These are phyloP conservation scores for Leptinotarsa texana DNA, from an alignment of 1,140 invertebrate species.

Conservation along the genomic window DNA sequence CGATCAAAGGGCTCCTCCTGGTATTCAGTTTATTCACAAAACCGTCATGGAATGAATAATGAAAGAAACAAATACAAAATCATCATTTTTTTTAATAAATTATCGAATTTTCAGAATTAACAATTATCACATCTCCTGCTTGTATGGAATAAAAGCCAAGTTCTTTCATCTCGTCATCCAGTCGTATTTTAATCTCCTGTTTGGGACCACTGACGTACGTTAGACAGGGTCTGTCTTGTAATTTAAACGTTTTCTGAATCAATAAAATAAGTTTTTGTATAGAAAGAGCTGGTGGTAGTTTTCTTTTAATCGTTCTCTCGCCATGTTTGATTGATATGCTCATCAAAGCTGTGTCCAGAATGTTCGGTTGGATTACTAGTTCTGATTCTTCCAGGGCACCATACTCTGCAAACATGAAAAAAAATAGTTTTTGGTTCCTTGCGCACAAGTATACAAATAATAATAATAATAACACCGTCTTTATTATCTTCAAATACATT, in stretches of 20 bases:
- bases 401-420: constrained; percentile 66
- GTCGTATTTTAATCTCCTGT: constrained; percentile 68
- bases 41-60: not conserved
- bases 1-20: too few species aligned
- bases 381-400: constrained; percentile 77
- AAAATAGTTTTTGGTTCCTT: too few species aligned
- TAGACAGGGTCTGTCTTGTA: constrained; percentile 57
- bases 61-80: not conserved
- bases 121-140: constrained; percentile 74
- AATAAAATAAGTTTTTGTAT: constrained; percentile 81
- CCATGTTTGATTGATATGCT: constrained; percentile 63
- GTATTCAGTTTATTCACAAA: too few species aligned
- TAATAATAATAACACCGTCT: too few species aligned
- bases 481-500: too few species aligned
- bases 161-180: constrained; percentile 81
- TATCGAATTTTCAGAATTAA: constrained; percentile 20
- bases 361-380: constrained; percentile 63
- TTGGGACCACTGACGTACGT: constrained; percentile 62
- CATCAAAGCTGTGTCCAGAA: constrained; percentile 72
- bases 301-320: constrained; percentile 66
- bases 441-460: not conserved
- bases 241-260: constrained; percentile 70
- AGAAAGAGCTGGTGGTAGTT: constrained; percentile 76
- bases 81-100: not conserved
- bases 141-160: constrained; percentile 83